A percentile compares a stretch with the other conserved stretches of the same genome.
phyloP scores from a whole-genome alignment of 2,797 vertebrate genomes.

The Tapirus indicus region DNA sequence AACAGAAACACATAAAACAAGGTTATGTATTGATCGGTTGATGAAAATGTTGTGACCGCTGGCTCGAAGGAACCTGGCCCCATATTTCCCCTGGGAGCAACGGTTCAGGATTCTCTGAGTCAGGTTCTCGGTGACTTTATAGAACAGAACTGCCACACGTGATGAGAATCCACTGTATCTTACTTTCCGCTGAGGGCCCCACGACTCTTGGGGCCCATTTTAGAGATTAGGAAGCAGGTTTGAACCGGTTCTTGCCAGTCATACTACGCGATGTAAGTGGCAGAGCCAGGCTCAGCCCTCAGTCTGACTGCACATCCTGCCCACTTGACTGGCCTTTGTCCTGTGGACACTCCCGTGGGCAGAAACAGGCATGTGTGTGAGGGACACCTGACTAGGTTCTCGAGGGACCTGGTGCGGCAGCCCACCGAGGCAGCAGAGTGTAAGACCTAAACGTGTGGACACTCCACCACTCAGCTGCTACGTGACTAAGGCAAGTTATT shows the following conservation, averaged over 20 bases:
- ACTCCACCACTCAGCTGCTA: not conserved
- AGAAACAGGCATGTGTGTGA: fast-evolving
- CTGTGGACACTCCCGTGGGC: not conserved
- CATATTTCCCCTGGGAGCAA: fast-evolving
- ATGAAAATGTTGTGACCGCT: no score
- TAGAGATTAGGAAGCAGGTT: not conserved
- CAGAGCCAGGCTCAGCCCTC: not conserved
- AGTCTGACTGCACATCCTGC: not conserved
- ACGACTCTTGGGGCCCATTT: not conserved
- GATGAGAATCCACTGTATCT: fast-evolving
- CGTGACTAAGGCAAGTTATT: not conserved
- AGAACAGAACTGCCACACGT: fast-evolving
- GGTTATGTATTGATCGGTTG: no score
- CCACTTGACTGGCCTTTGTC: not conserved
- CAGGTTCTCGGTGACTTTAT: fast-evolving
- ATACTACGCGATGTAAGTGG: not conserved
- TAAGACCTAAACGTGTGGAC: no score
- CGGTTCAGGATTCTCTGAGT: fast-evolving
- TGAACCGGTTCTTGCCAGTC: not conserved
- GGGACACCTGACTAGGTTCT: not conserved
- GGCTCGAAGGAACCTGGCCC: not conserved
- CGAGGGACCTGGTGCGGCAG: fast-evolving
- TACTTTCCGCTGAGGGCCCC: not conserved
- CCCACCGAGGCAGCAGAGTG: no score
- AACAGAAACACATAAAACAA: not conserved